Percentiles rank a stretch among this genome's conserved stretches.
These are phyloP conservation scores for Plestiodon gilberti DNA, from an alignment of 2,113 vertebrate species.

Conservation along the genomic window DNA sequence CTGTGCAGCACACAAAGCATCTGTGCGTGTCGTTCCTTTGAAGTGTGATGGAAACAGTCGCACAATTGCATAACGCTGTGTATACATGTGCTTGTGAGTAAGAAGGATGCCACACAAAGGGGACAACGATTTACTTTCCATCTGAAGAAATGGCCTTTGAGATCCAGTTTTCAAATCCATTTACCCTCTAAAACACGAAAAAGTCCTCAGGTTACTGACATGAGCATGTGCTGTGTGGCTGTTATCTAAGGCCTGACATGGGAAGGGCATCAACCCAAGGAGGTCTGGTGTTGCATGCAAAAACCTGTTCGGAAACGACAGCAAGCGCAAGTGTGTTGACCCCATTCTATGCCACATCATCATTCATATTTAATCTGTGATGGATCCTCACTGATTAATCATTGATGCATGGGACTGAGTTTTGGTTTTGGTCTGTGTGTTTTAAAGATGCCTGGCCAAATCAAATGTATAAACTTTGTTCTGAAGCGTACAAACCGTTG, in stretches of 20 bases:
- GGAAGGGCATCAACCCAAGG: conserved; percentile 30
- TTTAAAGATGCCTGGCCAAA: conserved; percentile 44
- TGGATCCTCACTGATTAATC: conserved; percentile 45
- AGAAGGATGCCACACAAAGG: not conserved
- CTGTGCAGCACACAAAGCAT: not conserved
- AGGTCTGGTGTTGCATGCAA: conserved; percentile 33
- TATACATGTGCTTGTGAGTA: not conserved
- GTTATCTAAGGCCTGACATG: not conserved
- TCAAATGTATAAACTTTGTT: conserved; percentile 40
- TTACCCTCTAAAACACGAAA: not conserved
- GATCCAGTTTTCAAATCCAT: not conserved
- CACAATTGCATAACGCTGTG: not conserved
- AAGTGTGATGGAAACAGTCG: not conserved
- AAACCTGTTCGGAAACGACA: conserved; percentile 8
- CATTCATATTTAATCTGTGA: not conserved
- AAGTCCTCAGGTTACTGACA: conserved; percentile 3
- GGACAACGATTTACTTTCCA: not conserved
- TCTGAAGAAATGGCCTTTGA: not conserved
- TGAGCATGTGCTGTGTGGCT: not conserved
- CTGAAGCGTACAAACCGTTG: conserved; percentile 37
- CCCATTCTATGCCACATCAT: not conserved
- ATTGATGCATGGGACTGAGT: conserved; percentile 30
- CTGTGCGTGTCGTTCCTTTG: not conserved
- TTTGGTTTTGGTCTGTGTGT: not conserved
- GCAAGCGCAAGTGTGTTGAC: not conserved